Percentiles rank a stretch among this genome's conserved stretches.
phyloP scores from a whole-genome alignment of 2,888 invertebrate genomes.

The Pterostichus niger region DNA sequence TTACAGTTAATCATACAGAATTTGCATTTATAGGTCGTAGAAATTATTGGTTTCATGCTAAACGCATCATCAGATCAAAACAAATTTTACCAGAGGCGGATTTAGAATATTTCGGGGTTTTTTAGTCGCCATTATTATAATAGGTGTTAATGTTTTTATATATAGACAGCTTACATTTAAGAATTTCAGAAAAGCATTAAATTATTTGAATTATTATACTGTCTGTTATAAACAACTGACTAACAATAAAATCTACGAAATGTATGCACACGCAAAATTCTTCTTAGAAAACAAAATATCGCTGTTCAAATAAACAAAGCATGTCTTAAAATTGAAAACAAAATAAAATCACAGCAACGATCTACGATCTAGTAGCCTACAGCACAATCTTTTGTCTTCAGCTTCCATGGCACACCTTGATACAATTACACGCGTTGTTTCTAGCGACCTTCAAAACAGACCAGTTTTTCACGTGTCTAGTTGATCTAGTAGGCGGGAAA shows the following conservation, averaged over 20 bases:
- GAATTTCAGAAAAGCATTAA: too few relatives aligned
- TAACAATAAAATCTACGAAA: too few relatives aligned
- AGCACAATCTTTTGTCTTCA: conserved; percentile 46
- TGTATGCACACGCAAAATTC: not conserved
- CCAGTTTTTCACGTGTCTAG: conserved; percentile 52
- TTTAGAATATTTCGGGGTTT: too few relatives aligned
- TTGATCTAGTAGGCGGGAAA: conserved; percentile 40
- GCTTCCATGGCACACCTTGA: conserved; percentile 50
- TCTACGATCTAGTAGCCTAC: conserved; percentile 18
- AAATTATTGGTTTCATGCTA: conserved; percentile 31
- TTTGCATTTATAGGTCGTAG: conserved; percentile 49
- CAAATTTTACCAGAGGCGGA: not conserved
- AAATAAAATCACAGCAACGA: too few relatives aligned
- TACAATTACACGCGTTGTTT: conserved; percentile 37
- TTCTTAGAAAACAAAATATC: not conserved
- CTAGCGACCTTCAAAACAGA: conserved; percentile 46
- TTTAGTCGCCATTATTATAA: too few relatives aligned
- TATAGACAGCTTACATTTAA: too few relatives aligned
- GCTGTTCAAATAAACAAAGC: not conserved
- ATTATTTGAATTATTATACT: too few relatives aligned
- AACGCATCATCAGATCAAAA: not conserved
- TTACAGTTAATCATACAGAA: conserved; percentile 51
- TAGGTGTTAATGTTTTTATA: too few relatives aligned
- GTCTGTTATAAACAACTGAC: too few relatives aligned
- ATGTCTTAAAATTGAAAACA: conserved; percentile 12